Conservation (phyloP, 2,888 invertebrate genomes). For the Branchellion lobata region DNA sequence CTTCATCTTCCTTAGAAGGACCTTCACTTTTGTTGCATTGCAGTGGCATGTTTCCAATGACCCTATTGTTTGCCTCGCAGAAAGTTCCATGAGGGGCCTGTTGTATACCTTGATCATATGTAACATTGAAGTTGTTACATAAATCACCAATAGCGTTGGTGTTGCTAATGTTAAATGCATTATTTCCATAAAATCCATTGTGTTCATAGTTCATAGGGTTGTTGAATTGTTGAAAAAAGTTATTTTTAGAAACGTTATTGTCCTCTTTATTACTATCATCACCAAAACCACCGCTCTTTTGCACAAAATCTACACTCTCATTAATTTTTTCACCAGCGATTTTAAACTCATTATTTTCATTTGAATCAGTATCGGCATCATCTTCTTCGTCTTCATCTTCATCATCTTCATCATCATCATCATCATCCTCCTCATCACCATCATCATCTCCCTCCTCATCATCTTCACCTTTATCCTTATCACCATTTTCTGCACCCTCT, state of each 20-base stretch:
- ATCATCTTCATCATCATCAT: slow-evolving; percentile 34
- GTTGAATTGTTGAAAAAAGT: no score
- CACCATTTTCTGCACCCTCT: slow-evolving; percentile 17
- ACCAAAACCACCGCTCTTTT: not conserved
- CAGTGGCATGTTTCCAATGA: no score
- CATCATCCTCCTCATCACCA: slow-evolving; percentile 28
- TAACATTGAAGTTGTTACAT: no score
- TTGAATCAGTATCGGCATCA: not conserved
- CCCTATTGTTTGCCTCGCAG: no score
- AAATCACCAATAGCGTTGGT: no score
- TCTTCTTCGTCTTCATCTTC: slow-evolving; percentile 10
- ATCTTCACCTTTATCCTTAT: slow-evolving; percentile 27
- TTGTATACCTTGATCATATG: no score
- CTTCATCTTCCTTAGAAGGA: not conserved
- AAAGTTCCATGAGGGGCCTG: no score
- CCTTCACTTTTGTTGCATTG: not conserved
- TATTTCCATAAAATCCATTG: no score
- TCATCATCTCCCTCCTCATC: no score
- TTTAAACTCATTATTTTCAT: slow-evolving; percentile 19
- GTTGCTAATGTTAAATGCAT: no score
- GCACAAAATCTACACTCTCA: not conserved
- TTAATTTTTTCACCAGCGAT: not conserved
- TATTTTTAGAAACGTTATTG: no score
- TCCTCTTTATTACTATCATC: not conserved
- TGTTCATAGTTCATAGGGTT: no score